Conservation (phyloP, 2,888 invertebrate species). For the Periphyllus acericola region DNA sequence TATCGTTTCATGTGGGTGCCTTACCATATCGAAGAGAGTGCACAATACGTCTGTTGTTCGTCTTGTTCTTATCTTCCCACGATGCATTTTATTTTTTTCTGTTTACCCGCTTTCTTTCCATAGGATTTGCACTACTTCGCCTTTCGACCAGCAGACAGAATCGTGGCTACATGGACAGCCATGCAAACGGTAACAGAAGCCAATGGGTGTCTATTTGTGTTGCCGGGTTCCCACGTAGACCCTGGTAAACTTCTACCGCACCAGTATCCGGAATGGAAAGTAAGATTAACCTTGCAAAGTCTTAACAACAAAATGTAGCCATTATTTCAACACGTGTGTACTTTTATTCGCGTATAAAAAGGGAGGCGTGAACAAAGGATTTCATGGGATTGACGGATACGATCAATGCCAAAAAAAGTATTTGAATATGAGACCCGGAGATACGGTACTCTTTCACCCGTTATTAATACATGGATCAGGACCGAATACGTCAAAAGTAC, state of each 20-base stretch:
- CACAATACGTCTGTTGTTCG: too few relatives aligned
- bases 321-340: too few relatives aligned
- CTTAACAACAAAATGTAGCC: too few relatives aligned
- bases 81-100: too few relatives aligned
- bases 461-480: conserved; percentile 88
- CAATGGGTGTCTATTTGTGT: conserved; percentile 85
- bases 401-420: conserved; percentile 71
- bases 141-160: conserved; percentile 81
- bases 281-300: conserved; percentile 65
- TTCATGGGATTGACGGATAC: conserved; percentile 76
- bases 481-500: conserved; percentile 78
- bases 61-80: too few relatives aligned
- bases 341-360: conserved; percentile 65
- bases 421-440: conserved; percentile 84
- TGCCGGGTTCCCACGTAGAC: conserved; percentile 78
- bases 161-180: conserved; percentile 90
- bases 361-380: conserved; percentile 75
- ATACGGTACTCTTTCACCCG: conserved; percentile 90
- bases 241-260: conserved; percentile 73
- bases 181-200: conserved; percentile 78
- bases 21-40: too few relatives aligned
- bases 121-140: conserved; percentile 91
- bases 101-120: background rate
- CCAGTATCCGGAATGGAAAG: conserved; percentile 74
- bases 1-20: too few relatives aligned